A percentile compares a stretch with the other conserved stretches of the same genome.
Evolutionary conservation across 2,797 vertebrate species (phyloP).

Genomic region (Telmatherina bonti): DNA sequence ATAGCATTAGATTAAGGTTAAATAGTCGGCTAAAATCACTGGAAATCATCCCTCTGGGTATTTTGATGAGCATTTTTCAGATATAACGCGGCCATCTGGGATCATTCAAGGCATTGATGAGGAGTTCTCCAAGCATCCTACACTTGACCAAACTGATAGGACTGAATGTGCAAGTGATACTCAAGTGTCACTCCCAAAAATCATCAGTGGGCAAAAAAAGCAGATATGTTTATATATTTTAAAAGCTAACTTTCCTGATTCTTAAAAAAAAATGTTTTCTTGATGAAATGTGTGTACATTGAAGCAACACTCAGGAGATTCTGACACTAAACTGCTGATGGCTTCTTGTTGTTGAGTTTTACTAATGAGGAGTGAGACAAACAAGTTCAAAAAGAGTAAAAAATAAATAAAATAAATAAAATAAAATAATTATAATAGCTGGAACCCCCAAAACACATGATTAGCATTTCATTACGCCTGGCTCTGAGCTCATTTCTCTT

Average conservation of each 20-base stretch:
- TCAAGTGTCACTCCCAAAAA: constrained; percentile 1
- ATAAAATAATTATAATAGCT: constrained; percentile 18
- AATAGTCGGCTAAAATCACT: constrained; percentile 19
- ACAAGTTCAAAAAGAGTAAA: constrained; percentile 45
- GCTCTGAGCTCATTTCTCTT: constrained; percentile 42
- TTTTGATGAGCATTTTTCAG: constrained; percentile 18
- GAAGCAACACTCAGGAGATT: constrained; percentile 13
- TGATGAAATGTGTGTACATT: constrained; percentile 1
- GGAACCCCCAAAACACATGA: constrained; percentile 58
- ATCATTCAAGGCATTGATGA: constrained; percentile 30
- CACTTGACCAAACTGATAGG: constrained; percentile 15
- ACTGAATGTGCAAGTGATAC: constrained; percentile 11
- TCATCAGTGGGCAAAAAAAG: constrained; percentile 16
- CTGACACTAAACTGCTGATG: constrained; percentile 30
- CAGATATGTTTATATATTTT: too few relatives aligned
- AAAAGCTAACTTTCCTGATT: too few relatives aligned
- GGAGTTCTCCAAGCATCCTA: constrained; percentile 5
- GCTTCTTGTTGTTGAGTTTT: constrained; percentile 45
- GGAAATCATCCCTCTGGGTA: constrained; percentile 30
- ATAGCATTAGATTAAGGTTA: constrained; percentile 19
- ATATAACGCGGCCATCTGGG: constrained; percentile 29
- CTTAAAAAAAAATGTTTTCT: background rate
- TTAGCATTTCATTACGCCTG: constrained; percentile 62
- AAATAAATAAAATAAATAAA: constrained; percentile 15
- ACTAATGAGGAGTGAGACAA: constrained; percentile 55